Evolutionary conservation across 2,888 invertebrate genomes (phyloP).

Genomic region (Zhengitettix transpicula): DNA sequence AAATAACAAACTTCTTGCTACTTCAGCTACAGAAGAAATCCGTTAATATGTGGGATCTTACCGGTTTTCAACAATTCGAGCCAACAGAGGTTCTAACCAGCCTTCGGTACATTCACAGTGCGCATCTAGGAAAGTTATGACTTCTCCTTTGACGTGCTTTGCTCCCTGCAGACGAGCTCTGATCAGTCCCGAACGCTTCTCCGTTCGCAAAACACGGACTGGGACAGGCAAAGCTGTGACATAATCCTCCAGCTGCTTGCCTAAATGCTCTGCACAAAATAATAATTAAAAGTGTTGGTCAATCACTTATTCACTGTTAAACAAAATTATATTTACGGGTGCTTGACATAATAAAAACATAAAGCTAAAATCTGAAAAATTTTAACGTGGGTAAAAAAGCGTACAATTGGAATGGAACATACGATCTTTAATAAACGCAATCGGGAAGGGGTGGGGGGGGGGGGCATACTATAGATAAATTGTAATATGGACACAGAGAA

Average conservation of each 20-base stretch:
- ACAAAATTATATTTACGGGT: too few species aligned
- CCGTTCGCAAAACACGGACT: conserved; percentile 75
- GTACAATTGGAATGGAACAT: too few species aligned
- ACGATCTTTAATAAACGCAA: too few species aligned
- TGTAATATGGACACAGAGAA: too few species aligned
- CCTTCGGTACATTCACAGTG: conserved; percentile 98
- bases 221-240: conserved; percentile 71
- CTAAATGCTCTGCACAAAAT: conserved; percentile 57
- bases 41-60: conserved; percentile 15
- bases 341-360: too few species aligned
- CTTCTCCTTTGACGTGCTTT: conserved; percentile 77
- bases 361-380: too few species aligned
- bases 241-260: conserved; percentile 75
- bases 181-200: conserved; percentile 87
- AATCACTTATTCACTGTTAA: too few species aligned
- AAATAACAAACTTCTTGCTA: too few species aligned
- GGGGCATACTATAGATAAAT: too few species aligned
- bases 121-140: conserved; percentile 92
- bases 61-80: conserved; percentile 79
- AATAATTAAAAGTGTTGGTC: neutral
- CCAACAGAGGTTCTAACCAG: conserved; percentile 92
- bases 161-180: conserved; percentile 89
- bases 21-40: too few species aligned
- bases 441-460: too few species aligned
- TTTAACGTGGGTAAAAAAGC: too few species aligned